A percentile compares a stretch with the other conserved stretches of the same genome.
Evolutionary conservation across 2,113 vertebrate species (phyloP).

Genomic region (Climacteris rufus): DNA sequence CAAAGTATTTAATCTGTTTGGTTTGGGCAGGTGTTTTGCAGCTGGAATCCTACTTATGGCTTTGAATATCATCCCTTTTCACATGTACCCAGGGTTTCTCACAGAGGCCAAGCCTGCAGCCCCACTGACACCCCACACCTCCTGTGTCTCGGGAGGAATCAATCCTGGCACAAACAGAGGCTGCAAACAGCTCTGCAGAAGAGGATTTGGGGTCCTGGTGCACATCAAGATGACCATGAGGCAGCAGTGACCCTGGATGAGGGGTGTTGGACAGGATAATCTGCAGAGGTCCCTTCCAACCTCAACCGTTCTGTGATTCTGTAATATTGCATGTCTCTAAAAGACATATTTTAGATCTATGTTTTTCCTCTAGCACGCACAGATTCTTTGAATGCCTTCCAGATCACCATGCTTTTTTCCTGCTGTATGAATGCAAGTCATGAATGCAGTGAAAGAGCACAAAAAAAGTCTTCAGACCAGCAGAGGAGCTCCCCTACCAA

Average conservation of each 20-base stretch:
- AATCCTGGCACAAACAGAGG: accelerated
- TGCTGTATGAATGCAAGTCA: neutral
- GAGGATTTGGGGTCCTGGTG: neutral
- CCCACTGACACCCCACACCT: no score
- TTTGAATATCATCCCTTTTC: neutral
- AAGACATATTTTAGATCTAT: neutral
- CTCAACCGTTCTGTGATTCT: neutral
- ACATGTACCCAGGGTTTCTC: neutral
- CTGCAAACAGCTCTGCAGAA: neutral
- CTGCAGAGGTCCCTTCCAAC: neutral
- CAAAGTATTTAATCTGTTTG: neutral
- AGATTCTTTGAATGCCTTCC: neutral
- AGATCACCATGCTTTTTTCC: neutral
- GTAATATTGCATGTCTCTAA: neutral
- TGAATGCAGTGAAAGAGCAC: neutral
- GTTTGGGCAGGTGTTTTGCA: neutral
- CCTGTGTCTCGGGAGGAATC: neutral
- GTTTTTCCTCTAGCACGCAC: neutral
- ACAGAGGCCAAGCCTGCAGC: neutral
- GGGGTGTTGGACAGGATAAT: neutral
- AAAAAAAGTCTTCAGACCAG: neutral
- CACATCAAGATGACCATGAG: neutral
- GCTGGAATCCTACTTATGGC: neutral
- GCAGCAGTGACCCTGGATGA: neutral
- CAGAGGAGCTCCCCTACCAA: neutral